Percentiles rank a stretch among this genome's conserved stretches.
Evolutionary conservation across 2,888 invertebrate genomes (phyloP).

Genomic region (Zaprionus obscuricornis): DNA sequence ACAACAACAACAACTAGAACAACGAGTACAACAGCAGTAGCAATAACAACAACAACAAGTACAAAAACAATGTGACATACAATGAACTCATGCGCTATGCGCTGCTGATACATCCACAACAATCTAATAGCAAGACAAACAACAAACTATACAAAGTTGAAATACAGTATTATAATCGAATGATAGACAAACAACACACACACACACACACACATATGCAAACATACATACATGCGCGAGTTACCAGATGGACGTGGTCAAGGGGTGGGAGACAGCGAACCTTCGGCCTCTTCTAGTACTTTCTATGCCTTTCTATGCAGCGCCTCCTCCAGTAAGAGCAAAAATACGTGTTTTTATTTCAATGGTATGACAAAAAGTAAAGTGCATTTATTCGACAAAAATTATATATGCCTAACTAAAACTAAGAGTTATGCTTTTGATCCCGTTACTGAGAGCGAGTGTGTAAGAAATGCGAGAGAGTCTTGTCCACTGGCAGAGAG

Average conservation of each 20-base stretch:
- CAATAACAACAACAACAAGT: slow-evolving; percentile 20
- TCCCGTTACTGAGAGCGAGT: too few species aligned
- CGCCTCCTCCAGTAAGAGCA: too few species aligned
- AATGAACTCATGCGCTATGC: slow-evolving; percentile 49
- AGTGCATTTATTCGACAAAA: too few species aligned
- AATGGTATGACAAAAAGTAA: too few species aligned
- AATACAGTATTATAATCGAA: slow-evolving; percentile 43
- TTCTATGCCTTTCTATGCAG: too few species aligned
- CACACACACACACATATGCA: slow-evolving; percentile 3
- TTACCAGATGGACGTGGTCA: slow-evolving; percentile 24
- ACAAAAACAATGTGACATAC: slow-evolving; percentile 36
- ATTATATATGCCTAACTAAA: too few species aligned
- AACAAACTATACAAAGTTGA: slow-evolving; percentile 2
- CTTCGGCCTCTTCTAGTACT: too few species aligned
- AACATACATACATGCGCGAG: slow-evolving; percentile 11
- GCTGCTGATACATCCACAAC: slow-evolving; percentile 33
- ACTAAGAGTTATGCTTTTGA: too few species aligned
- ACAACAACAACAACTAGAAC: slow-evolving; percentile 21
- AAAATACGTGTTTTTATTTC: too few species aligned
- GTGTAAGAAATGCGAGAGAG: too few species aligned
- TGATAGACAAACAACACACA: slow-evolving; percentile 40
- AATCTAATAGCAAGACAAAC: slow-evolving; percentile 23
- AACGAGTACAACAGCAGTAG: slow-evolving; percentile 8
- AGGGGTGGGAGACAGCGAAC: too few species aligned
- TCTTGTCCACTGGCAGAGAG: too few species aligned